Conservation (phyloP, 2,797 vertebrate genomes). For the Gila robusta region DNA sequence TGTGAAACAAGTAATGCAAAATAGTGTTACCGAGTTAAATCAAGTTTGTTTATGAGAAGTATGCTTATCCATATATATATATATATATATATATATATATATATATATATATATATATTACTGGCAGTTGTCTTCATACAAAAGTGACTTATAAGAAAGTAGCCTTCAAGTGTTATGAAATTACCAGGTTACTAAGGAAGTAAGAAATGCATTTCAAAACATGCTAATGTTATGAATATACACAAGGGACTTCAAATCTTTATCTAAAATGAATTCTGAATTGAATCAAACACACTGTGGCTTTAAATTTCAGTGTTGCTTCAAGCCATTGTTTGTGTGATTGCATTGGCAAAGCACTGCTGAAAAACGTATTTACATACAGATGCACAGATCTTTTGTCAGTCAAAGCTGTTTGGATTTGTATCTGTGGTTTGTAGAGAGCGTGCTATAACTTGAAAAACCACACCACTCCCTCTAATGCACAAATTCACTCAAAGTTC, state of each 20-base stretch:
- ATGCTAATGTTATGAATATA: not conserved
- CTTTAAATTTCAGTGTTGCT: not conserved
- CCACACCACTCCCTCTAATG: not conserved
- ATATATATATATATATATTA: not conserved
- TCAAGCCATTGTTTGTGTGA: slow-evolving; percentile 1
- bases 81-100: too few relatives aligned
- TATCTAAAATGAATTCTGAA: not conserved
- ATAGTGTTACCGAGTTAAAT: not conserved
- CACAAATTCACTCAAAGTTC: slow-evolving; percentile 3
- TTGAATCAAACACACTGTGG: not conserved
- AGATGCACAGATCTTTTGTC: slow-evolving; percentile 26
- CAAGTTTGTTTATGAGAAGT: not conserved
- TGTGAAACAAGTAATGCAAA: too few relatives aligned
- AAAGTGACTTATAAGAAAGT: not conserved
- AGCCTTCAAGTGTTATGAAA: not conserved
- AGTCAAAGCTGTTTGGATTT: slow-evolving; percentile 31
- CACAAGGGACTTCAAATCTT: not conserved
- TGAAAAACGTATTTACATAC: slow-evolving; percentile 18
- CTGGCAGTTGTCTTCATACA: not conserved
- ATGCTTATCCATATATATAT: not conserved
- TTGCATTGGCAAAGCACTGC: not conserved
- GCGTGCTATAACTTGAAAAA: slow-evolving; percentile 16
- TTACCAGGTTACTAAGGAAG: not conserved
- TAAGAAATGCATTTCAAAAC: not conserved
- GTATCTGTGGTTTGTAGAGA: slow-evolving; percentile 19